Conservation (phyloP, 2,113 vertebrate genomes). For the Crotalus helleri region DNA sequence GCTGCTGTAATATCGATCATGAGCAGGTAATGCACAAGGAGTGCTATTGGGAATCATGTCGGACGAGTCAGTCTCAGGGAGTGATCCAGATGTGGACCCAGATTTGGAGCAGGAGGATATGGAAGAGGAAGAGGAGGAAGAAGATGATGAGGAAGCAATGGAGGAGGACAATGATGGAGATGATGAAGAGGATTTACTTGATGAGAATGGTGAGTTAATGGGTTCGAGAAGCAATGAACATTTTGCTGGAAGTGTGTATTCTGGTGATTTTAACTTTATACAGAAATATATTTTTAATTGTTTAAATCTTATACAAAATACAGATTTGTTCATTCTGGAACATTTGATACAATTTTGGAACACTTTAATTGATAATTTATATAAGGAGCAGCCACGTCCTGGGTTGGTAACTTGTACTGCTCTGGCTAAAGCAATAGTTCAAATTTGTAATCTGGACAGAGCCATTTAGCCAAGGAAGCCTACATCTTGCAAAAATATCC, state of each 20-base stretch:
- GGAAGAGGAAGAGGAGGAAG: slow-evolving; percentile 88
- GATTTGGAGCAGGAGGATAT: slow-evolving; percentile 91
- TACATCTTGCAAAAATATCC: neutral
- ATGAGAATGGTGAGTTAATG: slow-evolving; percentile 75
- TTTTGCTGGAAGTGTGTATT: neutral
- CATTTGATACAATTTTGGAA: neutral
- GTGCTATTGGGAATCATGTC: slow-evolving; percentile 91
- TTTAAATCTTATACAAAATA: neutral
- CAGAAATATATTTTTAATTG: neutral
- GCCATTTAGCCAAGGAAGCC: neutral
- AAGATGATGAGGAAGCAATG: slow-evolving; percentile 77
- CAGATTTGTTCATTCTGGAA: neutral
- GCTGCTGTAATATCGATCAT: slow-evolving; percentile 74
- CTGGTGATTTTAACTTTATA: slow-evolving; percentile 18
- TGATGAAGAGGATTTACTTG: slow-evolving; percentile 82
- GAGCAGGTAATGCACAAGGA: slow-evolving; percentile 90
- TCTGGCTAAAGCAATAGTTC: neutral
- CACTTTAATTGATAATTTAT: neutral
- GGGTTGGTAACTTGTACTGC: neutral
- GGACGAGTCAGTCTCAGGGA: slow-evolving; percentile 97
- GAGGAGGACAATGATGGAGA: slow-evolving; percentile 80
- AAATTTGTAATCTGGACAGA: neutral
- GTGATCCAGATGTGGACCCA: slow-evolving; percentile 94
- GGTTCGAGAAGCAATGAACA: neutral
- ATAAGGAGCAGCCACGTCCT: neutral